A percentile compares a stretch with the other conserved stretches of the same genome.
Evolutionary conservation across 2,888 invertebrate genomes (phyloP).

Genomic region (Meta bourneti): DNA sequence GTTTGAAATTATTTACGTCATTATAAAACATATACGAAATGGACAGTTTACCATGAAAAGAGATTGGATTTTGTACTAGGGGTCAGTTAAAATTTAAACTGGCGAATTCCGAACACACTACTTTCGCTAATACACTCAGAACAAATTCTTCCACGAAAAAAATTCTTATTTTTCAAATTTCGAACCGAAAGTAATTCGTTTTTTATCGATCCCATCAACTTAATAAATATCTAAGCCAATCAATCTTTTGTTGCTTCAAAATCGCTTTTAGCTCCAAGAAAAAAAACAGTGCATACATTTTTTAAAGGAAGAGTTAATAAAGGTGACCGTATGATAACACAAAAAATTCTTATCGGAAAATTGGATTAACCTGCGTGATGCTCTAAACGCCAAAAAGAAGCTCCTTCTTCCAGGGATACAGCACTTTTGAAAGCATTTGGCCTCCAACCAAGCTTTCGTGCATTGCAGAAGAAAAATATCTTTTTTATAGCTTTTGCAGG

Average conservation of each 20-base stretch:
- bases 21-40: no score
- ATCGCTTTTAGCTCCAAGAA: background rate
- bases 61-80: no score
- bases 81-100: no score
- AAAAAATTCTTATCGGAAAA: slow-evolving; percentile 39
- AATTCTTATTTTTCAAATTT: background rate
- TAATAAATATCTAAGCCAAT: slow-evolving; percentile 25
- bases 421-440: slow-evolving; percentile 51
- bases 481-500: slow-evolving; percentile 56
- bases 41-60: no score
- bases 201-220: slow-evolving; percentile 4
- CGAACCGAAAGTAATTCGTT: background rate
- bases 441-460: slow-evolving; percentile 23
- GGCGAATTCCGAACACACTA: no score
- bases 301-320: slow-evolving; percentile 5
- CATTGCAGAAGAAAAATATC: slow-evolving; percentile 20
- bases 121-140: background rate
- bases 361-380: slow-evolving; percentile 27
- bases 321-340: slow-evolving; percentile 26
- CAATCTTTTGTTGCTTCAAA: slow-evolving; percentile 12
- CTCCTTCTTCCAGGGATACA: slow-evolving; percentile 6
- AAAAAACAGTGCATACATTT: background rate
- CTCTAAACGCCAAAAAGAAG: slow-evolving; percentile 9
- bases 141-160: background rate
- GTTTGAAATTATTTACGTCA: no score